These are phyloP conservation scores for Drosophila pegasa DNA, from an alignment of 2,888 invertebrate species.

Conservation along the genomic window DNA sequence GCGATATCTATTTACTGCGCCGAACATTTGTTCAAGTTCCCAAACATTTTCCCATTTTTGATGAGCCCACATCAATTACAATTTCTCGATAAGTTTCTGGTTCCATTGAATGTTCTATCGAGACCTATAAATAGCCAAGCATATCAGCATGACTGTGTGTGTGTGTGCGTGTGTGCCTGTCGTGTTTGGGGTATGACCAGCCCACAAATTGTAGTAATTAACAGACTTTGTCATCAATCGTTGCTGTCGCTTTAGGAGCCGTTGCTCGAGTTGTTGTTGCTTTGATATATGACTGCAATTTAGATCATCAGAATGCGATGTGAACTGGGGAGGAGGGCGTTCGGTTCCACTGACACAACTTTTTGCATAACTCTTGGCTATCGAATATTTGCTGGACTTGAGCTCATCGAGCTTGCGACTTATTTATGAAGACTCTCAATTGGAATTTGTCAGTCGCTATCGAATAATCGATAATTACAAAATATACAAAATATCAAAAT, in stretches of 20 bases:
- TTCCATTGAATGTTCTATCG: conserved; percentile 43
- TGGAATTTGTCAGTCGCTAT: not conserved
- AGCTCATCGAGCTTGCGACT: too few species aligned
- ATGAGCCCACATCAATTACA: conserved; percentile 54
- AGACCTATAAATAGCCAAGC: conserved; percentile 41
- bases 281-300: conserved; percentile 43
- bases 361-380: not conserved
- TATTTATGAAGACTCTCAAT: not conserved
- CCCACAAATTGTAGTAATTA: conserved; percentile 55
- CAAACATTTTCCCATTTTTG: conserved; percentile 51
- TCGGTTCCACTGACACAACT: not conserved
- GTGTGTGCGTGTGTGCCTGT: conserved; percentile 5
- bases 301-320: conserved; percentile 3
- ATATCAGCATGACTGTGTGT: not conserved
- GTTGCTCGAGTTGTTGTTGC: conserved; percentile 5
- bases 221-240: conserved; percentile 44
- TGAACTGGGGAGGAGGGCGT: not conserved
- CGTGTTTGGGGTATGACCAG: conserved; percentile 36
- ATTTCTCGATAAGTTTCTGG: conserved; percentile 45
- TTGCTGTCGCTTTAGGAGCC: conserved; percentile 13
- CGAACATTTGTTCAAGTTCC: conserved; percentile 50
- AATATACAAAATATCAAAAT: not conserved
- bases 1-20: conserved; percentile 36
- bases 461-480: not conserved
- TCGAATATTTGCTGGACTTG: not conserved